Conservation (phyloP, 2,888 invertebrate genomes). For the Junonia oenone region DNA sequence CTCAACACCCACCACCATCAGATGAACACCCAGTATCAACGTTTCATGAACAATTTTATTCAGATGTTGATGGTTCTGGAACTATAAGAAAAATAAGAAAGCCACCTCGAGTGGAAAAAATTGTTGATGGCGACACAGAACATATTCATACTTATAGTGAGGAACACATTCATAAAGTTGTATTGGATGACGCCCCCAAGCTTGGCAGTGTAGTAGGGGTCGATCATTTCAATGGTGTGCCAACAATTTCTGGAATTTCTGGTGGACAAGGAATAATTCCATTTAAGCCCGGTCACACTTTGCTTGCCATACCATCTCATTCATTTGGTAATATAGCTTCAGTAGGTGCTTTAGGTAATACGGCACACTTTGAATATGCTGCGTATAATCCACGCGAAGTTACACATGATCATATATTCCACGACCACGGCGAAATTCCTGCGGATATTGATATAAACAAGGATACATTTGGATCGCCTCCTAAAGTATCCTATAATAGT, state of each 20-base stretch:
- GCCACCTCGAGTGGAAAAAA: constrained; percentile 73
- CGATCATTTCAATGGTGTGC: constrained; percentile 49
- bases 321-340: constrained; percentile 45
- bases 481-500: constrained; percentile 59
- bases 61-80: constrained; percentile 65
- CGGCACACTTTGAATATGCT: constrained; percentile 62
- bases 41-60: constrained; percentile 72
- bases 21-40: constrained; percentile 65
- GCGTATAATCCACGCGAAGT: constrained; percentile 69
- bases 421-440: constrained; percentile 72
- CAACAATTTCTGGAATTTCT: too few species aligned
- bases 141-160: constrained; percentile 75
- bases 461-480: constrained; percentile 50
- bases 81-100: constrained; percentile 66
- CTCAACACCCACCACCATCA: constrained; percentile 24
- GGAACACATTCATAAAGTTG: constrained; percentile 70
- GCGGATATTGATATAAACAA: constrained; percentile 54
- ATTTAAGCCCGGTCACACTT: constrained; percentile 46
- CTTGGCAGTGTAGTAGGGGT: constrained; percentile 42
- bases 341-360: constrained; percentile 54
- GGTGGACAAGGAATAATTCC: constrained; percentile 49
- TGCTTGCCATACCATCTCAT: constrained; percentile 51
- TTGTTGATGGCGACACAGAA: constrained; percentile 73
- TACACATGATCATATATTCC: constrained; percentile 73
- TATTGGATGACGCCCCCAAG: constrained; percentile 54